phyloP scores from a whole-genome alignment of 2,888 invertebrate genomes.

The Trissoscelio sp. region DNA sequence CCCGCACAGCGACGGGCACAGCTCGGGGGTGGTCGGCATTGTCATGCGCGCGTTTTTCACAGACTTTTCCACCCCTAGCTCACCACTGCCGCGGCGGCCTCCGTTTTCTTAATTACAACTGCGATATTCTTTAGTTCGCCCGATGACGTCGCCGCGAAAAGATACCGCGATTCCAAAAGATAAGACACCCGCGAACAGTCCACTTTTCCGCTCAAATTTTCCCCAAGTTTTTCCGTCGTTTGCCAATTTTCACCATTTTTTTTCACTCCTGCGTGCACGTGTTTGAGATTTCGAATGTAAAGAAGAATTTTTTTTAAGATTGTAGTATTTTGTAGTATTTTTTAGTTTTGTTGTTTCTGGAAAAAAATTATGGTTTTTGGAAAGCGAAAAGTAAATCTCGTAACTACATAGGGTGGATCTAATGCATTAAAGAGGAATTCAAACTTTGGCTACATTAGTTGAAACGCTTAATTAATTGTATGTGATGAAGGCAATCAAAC shows the following conservation, averaged over 20 bases:
- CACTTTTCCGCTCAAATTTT: background rate
- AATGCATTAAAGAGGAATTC: constrained; percentile 1
- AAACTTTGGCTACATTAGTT: constrained; percentile 9
- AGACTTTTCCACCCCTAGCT: constrained; percentile 82
- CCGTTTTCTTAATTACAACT: constrained; percentile 83
- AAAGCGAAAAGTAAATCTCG: too few relatives aligned
- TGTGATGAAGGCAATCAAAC: constrained; percentile 23
- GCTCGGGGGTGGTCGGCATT: constrained; percentile 78
- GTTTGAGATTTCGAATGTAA: too few relatives aligned
- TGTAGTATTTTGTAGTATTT: too few relatives aligned
- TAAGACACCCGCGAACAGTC: too few relatives aligned
- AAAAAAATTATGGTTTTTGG: too few relatives aligned
- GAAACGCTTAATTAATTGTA: constrained; percentile 31
- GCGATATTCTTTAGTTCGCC: constrained; percentile 83
- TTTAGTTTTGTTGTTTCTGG: background rate
- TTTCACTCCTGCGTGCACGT: too few relatives aligned
- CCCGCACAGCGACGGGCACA: constrained; percentile 66
- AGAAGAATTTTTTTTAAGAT: too few relatives aligned
- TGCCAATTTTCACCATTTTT: background rate
- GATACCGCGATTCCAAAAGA: constrained; percentile 74
- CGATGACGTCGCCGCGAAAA: constrained; percentile 83
- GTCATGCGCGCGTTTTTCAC: constrained; percentile 84
- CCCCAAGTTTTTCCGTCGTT: background rate
- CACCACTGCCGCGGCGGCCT: constrained; percentile 77
- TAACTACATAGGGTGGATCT: constrained; percentile 4